These are phyloP conservation scores for Bubo scandiacus DNA, from an alignment of 2,113 vertebrate genomes.

Conservation along the genomic window DNA sequence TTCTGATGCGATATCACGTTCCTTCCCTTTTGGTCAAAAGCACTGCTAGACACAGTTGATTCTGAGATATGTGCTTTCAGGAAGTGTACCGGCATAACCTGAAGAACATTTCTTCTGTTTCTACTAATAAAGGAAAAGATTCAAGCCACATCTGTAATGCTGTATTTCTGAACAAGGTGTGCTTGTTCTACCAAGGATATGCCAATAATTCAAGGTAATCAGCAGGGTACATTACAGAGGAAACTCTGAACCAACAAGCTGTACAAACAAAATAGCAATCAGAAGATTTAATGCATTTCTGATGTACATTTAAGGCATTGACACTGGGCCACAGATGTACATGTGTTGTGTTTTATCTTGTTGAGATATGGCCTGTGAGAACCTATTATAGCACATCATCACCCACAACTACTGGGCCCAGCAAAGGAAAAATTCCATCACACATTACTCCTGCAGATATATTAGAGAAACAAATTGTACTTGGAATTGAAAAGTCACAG, in stretches of 20 bases:
- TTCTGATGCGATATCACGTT: background rate
- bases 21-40: background rate
- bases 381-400: slow-evolving; percentile 95
- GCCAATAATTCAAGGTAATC: slow-evolving; percentile 90
- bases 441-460: slow-evolving; percentile 88
- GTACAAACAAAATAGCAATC: slow-evolving; percentile 94
- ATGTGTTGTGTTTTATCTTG: slow-evolving; percentile 98
- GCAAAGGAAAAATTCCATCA: slow-evolving; percentile 94
- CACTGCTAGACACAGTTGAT: background rate
- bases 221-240: slow-evolving; percentile 81
- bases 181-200: slow-evolving; percentile 78
- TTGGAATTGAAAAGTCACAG: slow-evolving; percentile 99
- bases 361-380: slow-evolving; percentile 93
- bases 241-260: slow-evolving; percentile 87
- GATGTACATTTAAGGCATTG: slow-evolving; percentile 94
- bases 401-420: slow-evolving; percentile 73
- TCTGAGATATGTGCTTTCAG: background rate
- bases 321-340: slow-evolving; percentile 98
- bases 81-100: background rate
- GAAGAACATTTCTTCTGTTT: slow-evolving; percentile 40
- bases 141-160: slow-evolving; percentile 66
- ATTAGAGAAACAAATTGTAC: slow-evolving; percentile 99
- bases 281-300: slow-evolving; percentile 98
- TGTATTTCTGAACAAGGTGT: slow-evolving; percentile 76
- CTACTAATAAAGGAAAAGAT: slow-evolving; percentile 43